Conservation (phyloP, 2,888 invertebrate genomes). For the Lithodes maja region DNA sequence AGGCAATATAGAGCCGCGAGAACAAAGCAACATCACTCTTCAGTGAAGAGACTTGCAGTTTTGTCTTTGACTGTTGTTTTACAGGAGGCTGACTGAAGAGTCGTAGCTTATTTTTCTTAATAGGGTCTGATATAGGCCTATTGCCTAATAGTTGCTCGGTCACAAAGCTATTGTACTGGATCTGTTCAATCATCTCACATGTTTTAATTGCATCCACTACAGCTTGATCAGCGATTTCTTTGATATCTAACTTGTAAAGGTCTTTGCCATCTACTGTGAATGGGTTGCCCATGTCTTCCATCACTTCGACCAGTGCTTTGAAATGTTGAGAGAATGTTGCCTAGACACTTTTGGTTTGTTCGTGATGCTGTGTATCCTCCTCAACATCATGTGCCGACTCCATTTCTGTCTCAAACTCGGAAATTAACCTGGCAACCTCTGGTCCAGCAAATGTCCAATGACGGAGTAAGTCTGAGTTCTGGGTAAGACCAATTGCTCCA, state of each 20-base stretch:
- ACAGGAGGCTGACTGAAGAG: no score
- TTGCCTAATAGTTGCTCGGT: background rate
- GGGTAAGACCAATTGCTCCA: background rate
- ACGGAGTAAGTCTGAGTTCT: background rate
- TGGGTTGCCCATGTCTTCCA: conserved; percentile 13
- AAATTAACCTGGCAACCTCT: background rate
- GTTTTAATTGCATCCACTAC: background rate
- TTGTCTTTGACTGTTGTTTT: background rate
- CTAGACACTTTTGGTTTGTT: background rate
- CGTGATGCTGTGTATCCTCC: background rate
- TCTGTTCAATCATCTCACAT: background rate
- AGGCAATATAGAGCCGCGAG: background rate
- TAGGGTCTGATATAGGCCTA: conserved; percentile 1
- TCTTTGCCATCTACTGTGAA: background rate
- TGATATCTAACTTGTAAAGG: background rate
- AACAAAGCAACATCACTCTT: background rate
- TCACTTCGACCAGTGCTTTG: background rate
- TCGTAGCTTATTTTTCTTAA: background rate
- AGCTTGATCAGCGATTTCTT: background rate
- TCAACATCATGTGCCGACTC: background rate
- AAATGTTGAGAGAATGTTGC: background rate
- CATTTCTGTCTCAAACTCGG: background rate
- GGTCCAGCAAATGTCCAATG: conserved; percentile 13
- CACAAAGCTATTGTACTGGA: background rate
- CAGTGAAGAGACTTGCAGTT: background rate